A percentile compares a stretch with the other conserved stretches of the same genome.
Evolutionary conservation across 23 tunicate species (phyloP).

Genomic region (Halocynthia roretzi): DNA sequence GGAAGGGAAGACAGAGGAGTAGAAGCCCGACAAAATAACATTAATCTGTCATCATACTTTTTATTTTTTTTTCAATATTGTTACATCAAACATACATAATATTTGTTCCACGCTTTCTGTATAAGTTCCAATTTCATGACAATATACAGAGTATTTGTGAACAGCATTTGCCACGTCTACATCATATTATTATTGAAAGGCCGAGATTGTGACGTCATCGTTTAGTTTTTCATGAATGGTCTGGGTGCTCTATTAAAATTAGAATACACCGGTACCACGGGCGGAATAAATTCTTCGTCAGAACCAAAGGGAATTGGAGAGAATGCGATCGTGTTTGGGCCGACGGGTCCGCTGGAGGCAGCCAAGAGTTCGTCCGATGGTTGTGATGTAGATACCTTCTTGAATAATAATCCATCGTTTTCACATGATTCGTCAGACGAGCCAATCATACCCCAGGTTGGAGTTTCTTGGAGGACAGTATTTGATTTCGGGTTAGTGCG

Average conservation of each 20-base stretch:
- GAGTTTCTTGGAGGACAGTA: not conserved
- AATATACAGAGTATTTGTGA: too few relatives aligned
- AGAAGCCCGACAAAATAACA: too few relatives aligned
- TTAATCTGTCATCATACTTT: too few relatives aligned
- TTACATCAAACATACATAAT: too few relatives aligned
- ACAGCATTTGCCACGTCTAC: too few relatives aligned
- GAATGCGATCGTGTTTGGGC: not conserved
- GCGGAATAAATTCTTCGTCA: not conserved
- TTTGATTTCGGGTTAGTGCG: not conserved
- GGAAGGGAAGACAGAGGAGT: too few relatives aligned
- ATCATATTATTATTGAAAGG: too few relatives aligned
- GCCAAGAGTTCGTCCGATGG: not conserved
- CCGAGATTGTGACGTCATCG: not conserved
- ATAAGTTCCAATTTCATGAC: too few relatives aligned
- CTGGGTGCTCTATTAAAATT: constrained; percentile 32
- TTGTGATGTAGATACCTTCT: not conserved
- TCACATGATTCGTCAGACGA: not conserved
- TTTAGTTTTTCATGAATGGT: constrained; percentile 20
- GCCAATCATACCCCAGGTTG: too few relatives aligned
- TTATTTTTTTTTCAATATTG: too few relatives aligned
- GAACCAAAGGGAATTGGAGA: constrained; percentile 23
- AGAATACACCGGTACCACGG: constrained; percentile 30
- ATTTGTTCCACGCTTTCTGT: too few relatives aligned
- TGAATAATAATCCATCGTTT: not conserved
- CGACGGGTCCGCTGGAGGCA: constrained; percentile 9